These are phyloP conservation scores for Meloidogyne exigua DNA, from an alignment of 1,140 invertebrate species.

Conservation along the genomic window DNA sequence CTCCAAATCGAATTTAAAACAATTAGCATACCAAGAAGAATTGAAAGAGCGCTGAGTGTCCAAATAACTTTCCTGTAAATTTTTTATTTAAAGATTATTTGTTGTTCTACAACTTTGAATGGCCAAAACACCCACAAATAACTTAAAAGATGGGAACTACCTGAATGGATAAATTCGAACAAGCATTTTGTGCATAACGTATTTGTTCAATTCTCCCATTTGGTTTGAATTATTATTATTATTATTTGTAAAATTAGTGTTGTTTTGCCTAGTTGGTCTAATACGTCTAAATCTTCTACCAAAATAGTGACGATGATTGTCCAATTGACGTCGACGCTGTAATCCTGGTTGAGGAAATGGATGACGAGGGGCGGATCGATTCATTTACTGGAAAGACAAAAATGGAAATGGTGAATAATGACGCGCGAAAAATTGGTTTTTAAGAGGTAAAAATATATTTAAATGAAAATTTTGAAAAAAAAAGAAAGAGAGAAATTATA, in stretches of 20 bases:
- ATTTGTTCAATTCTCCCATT: slow-evolving; percentile 28
- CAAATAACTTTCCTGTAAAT: slow-evolving; percentile 32
- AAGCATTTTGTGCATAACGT: slow-evolving; percentile 24
- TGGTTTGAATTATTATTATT: slow-evolving; percentile 3
- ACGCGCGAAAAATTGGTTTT: background rate
- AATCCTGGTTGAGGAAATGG: slow-evolving; percentile 2
- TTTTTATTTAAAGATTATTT: background rate
- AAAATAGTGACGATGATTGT: slow-evolving; percentile 3
- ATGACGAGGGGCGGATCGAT: slow-evolving; percentile 2
- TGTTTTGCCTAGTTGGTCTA: slow-evolving; percentile 6
- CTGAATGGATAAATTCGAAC: slow-evolving; percentile 32
- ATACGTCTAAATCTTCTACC: background rate
- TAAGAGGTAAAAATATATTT: background rate
- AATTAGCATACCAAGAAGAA: slow-evolving; percentile 31
- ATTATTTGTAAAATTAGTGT: background rate
- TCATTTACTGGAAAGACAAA: slow-evolving; percentile 4
- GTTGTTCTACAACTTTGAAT: background rate
- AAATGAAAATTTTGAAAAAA: background rate
- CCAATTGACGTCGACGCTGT: slow-evolving; percentile 7
- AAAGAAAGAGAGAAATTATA: background rate
- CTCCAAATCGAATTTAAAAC: slow-evolving; percentile 22
- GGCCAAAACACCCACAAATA: too few species aligned
- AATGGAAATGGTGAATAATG: background rate
- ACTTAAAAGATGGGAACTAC: background rate
- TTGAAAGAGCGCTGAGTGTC: slow-evolving; percentile 23